Base-by-base conservation (phyloP, 2,888 invertebrate genomes). In the Hetaerina titia region DNA sequence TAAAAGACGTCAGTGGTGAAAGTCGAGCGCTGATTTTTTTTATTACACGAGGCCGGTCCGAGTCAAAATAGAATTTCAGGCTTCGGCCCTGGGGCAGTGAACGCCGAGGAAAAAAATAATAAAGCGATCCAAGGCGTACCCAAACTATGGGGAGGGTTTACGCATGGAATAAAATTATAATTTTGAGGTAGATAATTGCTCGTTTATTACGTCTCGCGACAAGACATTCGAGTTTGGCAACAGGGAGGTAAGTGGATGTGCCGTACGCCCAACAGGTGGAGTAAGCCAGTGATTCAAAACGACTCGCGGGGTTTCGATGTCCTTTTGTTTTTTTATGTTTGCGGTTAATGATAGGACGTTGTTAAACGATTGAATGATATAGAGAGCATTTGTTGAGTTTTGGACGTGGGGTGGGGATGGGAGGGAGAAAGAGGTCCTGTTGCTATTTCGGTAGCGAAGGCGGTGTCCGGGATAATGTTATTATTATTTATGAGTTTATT, bases 1-100 rank as follows among this genome's bases (percentile, higher is more conserved):
- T 69, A 56, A 92, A 92, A 69, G 64, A 92, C 56, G 92, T 69
- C 92, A 69, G 56, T 92, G 56, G 92, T 69, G 92, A 92, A 92
- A 92, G 92, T 92, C 56, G 92, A 64, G 45, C 64, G 64, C 89
- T 81, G 31, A 81, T 81, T 81, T 81, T 69, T 45, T 81, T 81
- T 81, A 81, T 81, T 81, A 13, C 81, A 81, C 31, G 81, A 15
- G 81, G 81, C 31, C 15, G 25, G 25, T 6, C 81, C 81, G 81
- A 81, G 81, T 81, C n/a, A 31, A 81, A 81, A 31, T 31, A 81
- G 81, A 81, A 81, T 81, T 81, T 81, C 31, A 22, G 81, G 81
- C 31, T 81, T 81, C 13, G 25, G 31, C 81, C 81, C 81, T 31
- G 81, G 6, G 81, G 81, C 81, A 81, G 7, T 31, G 25, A 31